phyloP scores from a whole-genome alignment of 2,888 invertebrate species.

The Melanotus villosus region DNA sequence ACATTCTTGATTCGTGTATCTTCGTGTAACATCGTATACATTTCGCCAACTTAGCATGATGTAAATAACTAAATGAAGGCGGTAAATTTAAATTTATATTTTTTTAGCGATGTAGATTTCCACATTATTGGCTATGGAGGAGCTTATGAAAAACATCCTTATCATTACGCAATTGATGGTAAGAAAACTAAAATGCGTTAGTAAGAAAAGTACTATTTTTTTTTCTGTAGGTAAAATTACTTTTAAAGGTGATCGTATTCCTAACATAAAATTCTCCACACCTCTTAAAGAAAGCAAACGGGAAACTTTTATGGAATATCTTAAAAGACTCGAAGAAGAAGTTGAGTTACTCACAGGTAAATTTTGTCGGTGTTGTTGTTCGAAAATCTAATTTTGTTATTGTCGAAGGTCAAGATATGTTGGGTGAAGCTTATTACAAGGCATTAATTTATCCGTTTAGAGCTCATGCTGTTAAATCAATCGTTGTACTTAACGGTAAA shows the following conservation, averaged over 20 bases:
- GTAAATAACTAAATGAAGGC: too few species aligned
- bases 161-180: conserved; percentile 72
- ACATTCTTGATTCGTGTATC: too few species aligned
- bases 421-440: conserved; percentile 73
- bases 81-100: background rate
- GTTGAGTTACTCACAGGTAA: conserved; percentile 5
- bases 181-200: conserved; percentile 50
- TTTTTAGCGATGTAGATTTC: conserved; percentile 73
- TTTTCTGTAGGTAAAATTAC: conserved; percentile 57
- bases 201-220: background rate
- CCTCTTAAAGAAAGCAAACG: conserved; percentile 52
- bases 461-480: conserved; percentile 81
- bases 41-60: too few species aligned
- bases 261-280: conserved; percentile 63
- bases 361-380: too few species aligned
- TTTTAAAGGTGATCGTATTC: conserved; percentile 68
- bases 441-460: conserved; percentile 81
- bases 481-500: conserved; percentile 78
- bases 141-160: conserved; percentile 70
- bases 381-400: too few species aligned
- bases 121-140: conserved; percentile 74
- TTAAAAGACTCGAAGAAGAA: conserved; percentile 57
- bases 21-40: too few species aligned
- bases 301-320: conserved; percentile 56
- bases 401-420: conserved; percentile 18